Conservation (phyloP, 2,113 vertebrate genomes). For the Trachemys scripta region DNA sequence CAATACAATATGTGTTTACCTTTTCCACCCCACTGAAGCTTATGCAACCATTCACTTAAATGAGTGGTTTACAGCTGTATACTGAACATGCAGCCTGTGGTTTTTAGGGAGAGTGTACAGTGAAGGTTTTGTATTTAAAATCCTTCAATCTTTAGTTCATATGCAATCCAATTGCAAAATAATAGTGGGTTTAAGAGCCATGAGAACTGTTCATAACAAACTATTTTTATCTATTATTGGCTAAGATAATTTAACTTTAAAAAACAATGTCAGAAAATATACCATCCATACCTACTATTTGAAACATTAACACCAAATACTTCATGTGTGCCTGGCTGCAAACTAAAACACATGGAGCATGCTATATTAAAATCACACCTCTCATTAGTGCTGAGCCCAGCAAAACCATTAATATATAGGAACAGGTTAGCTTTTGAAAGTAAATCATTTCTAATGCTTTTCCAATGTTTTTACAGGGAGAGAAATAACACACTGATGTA, state of each 20-base stretch:
- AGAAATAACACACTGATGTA: background rate
- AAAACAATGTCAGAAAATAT: background rate
- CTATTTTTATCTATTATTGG: background rate
- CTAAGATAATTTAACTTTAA: background rate
- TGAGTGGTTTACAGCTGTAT: background rate
- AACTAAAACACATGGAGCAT: background rate
- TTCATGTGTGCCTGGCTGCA: background rate
- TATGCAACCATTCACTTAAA: background rate
- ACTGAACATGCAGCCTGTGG: rapidly evolving
- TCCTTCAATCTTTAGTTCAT: background rate
- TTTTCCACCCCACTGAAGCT: background rate
- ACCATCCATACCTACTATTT: background rate
- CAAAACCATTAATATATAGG: background rate
- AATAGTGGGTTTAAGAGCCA: background rate
- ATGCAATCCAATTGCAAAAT: background rate
- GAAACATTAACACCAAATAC: background rate
- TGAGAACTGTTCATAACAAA: background rate
- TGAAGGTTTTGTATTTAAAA: background rate
- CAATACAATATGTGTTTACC: background rate
- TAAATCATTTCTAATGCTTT: slow-evolving; percentile 15
- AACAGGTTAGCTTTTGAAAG: background rate
- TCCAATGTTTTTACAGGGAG: background rate
- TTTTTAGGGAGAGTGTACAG: background rate
- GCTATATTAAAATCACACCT: background rate
- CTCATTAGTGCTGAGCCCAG: background rate